phyloP scores from a whole-genome alignment of 2,888 invertebrate species.

The Ecliptopera silaceata region DNA sequence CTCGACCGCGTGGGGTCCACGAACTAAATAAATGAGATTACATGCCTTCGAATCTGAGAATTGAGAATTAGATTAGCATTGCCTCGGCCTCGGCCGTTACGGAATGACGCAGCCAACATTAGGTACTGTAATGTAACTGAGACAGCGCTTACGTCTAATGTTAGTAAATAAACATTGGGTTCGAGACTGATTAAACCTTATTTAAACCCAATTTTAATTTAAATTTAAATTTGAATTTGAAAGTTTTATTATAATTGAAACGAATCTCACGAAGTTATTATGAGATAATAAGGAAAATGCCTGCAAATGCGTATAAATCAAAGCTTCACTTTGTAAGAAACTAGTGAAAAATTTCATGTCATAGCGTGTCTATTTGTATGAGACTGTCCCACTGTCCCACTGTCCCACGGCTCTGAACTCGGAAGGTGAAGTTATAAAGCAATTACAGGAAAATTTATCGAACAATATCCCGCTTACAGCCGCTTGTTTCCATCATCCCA shows the following conservation, averaged over 20 bases:
- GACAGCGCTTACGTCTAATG: not conserved
- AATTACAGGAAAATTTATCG: constrained; percentile 10
- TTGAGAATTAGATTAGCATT: constrained; percentile 28
- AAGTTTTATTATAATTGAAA: no score
- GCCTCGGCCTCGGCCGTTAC: constrained; percentile 2
- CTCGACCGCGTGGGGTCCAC: constrained; percentile 23
- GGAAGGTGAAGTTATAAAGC: constrained; percentile 2
- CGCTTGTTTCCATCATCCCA: not conserved
- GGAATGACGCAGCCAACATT: not conserved
- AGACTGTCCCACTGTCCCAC: no score
- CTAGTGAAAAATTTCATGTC: not conserved
- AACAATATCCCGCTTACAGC: constrained; percentile 4
- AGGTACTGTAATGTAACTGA: not conserved
- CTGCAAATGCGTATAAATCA: no score
- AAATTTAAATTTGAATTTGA: no score
- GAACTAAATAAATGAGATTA: constrained; percentile 34
- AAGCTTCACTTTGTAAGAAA: no score
- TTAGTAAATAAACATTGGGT: not conserved
- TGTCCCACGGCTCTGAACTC: not conserved
- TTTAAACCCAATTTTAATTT: no score
- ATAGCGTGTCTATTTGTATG: no score
- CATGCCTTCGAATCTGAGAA: constrained; percentile 29
- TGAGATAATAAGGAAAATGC: no score
- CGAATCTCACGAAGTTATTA: no score
- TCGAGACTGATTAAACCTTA: not conserved